A percentile compares a stretch with the other conserved stretches of the same genome.
Conservation (phyloP, 1,140 invertebrate genomes). For the Trichoplusia ni region DNA sequence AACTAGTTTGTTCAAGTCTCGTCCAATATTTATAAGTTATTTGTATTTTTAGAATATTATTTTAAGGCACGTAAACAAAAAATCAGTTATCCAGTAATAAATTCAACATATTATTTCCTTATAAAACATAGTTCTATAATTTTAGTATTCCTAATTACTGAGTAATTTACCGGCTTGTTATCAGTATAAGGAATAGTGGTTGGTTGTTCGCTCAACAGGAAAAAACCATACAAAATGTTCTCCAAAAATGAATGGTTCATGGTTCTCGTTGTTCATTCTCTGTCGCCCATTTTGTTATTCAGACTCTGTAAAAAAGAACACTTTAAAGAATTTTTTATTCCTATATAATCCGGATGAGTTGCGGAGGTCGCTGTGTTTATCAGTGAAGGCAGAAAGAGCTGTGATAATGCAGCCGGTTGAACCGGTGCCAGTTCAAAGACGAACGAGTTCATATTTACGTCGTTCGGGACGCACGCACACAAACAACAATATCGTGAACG, state of each 20-base stretch:
- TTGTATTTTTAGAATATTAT: no score
- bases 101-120: no score
- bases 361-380: neutral
- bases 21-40: no score
- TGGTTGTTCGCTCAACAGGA: no score
- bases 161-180: neutral
- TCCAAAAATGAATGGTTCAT: neutral
- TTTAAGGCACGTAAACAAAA: no score
- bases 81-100: no score
- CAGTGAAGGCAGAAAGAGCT: neutral
- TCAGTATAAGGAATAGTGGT: neutral
- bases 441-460: neutral
- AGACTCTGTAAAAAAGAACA: conserved; percentile 6
- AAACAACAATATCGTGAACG: neutral
- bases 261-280: no score
- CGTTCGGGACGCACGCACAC: neutral
- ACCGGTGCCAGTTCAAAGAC: neutral
- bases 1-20: no score
- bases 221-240: neutral
- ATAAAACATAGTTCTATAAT: no score
- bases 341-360: conserved; percentile 3
- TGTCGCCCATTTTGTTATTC: neutral
- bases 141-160: neutral
- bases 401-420: neutral
- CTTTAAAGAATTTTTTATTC: conserved; percentile 10